A percentile compares a stretch with the other conserved stretches of the same genome.
phyloP scores from a whole-genome alignment of 2,888 invertebrate genomes.

The Apantesis nais region DNA sequence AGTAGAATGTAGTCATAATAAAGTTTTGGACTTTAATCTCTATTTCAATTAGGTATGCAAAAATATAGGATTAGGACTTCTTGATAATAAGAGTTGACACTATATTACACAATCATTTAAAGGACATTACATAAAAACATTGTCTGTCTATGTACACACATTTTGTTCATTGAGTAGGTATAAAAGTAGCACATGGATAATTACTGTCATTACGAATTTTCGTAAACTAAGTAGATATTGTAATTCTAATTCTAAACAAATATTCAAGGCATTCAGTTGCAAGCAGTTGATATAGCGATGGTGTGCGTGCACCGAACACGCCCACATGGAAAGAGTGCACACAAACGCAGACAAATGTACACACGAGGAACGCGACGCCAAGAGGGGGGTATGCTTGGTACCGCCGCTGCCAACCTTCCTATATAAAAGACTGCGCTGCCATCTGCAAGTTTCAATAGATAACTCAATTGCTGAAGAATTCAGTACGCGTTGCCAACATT shows the following conservation, averaged over 20 bases:
- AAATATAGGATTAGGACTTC: constrained; percentile 23
- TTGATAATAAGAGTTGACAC: background rate
- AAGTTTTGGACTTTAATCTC: constrained; percentile 1
- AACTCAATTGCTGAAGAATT: constrained; percentile 80
- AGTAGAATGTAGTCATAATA: background rate
- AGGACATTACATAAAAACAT: too few species aligned
- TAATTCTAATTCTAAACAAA: constrained; percentile 39
- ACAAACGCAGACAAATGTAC: constrained; percentile 25
- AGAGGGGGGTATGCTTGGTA: constrained; percentile 55
- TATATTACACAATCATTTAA: background rate
- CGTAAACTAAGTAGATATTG: background rate
- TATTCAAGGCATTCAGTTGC: constrained; percentile 62
- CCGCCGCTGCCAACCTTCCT: constrained; percentile 67
- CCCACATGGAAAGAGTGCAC: constrained; percentile 31
- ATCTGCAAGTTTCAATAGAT: constrained; percentile 85
- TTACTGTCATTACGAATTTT: background rate
- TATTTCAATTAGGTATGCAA: constrained; percentile 40
- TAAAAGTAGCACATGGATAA: background rate
- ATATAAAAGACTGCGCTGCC: constrained; percentile 84
- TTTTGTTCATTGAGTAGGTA: too few species aligned
- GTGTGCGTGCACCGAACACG: constrained; percentile 58
- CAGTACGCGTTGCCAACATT: constrained; percentile 79
- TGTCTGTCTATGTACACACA: background rate
- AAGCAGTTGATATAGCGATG: constrained; percentile 46
- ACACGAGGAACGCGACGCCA: constrained; percentile 47